phyloP scores from a whole-genome alignment of 2,888 invertebrate genomes.

The Callinectes sapidus region DNA sequence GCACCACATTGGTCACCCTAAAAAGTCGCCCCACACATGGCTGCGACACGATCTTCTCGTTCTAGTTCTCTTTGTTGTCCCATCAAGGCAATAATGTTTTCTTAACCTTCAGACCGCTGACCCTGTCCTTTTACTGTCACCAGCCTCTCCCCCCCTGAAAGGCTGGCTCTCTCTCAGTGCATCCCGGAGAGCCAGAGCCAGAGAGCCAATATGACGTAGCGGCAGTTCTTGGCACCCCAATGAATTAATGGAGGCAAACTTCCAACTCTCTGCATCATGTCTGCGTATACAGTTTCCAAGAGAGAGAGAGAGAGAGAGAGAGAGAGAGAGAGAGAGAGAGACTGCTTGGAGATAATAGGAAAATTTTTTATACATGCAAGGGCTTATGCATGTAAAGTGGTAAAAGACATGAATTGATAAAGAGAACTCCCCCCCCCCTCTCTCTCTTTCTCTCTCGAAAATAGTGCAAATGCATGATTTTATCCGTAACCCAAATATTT shows the following conservation, averaged over 20 bases:
- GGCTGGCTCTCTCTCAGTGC: background rate
- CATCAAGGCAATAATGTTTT: background rate
- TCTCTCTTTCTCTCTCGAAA: too few species aligned
- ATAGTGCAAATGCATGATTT: too few species aligned
- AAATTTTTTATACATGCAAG: too few species aligned
- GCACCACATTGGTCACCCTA: background rate
- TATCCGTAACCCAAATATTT: too few species aligned
- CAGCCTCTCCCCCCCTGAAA: background rate
- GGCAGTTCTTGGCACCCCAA: background rate
- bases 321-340: too few species aligned
- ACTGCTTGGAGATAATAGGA: too few species aligned
- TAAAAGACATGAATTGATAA: too few species aligned
- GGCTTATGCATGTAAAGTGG: too few species aligned
- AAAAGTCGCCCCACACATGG: background rate
- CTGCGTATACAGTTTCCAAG: background rate
- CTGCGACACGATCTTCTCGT: background rate
- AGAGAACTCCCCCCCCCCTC: too few species aligned
- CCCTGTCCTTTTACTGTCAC: background rate
- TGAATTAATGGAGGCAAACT: too few species aligned
- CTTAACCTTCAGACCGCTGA: background rate
- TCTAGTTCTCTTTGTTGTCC: background rate
- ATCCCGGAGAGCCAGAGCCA: background rate
- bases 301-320: too few species aligned
- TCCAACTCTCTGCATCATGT: background rate
- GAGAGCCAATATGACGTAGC: background rate